Conservation (phyloP, 2,888 invertebrate genomes). For the Ashinkailepas kermadecensis region DNA sequence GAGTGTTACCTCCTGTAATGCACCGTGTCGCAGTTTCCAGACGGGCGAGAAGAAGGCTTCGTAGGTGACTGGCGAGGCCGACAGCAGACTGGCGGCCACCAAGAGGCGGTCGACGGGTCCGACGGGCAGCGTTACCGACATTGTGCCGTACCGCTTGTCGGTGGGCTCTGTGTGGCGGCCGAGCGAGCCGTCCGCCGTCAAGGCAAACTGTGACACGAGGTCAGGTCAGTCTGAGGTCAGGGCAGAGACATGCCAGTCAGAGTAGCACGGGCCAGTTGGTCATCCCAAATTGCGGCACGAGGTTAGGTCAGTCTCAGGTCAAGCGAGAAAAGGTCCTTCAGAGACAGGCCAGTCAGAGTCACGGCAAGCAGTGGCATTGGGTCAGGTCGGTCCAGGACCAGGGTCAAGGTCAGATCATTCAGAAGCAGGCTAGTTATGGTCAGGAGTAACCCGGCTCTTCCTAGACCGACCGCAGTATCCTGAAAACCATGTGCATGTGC, state of each 20-base stretch:
- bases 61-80: neutral
- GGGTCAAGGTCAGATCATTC: too few relatives aligned
- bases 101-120: neutral
- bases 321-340: too few relatives aligned
- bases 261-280: too few relatives aligned
- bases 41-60: neutral
- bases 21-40: neutral
- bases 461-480: too few relatives aligned
- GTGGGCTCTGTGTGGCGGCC: neutral
- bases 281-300: too few relatives aligned
- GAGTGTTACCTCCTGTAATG: neutral
- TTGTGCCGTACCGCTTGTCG: conserved; percentile 12
- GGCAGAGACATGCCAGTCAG: neutral
- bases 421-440: too few relatives aligned
- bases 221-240: neutral
- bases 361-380: too few relatives aligned
- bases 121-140: neutral
- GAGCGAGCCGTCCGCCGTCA: neutral
- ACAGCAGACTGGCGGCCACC: neutral
- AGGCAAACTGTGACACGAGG: neutral
- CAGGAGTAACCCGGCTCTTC: too few relatives aligned
- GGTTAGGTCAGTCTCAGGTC: too few relatives aligned
- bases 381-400: too few relatives aligned
- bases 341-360: too few relatives aligned
- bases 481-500: too few relatives aligned